Conservation (phyloP, 1,140 invertebrate species). For the Megathymus violae region DNA sequence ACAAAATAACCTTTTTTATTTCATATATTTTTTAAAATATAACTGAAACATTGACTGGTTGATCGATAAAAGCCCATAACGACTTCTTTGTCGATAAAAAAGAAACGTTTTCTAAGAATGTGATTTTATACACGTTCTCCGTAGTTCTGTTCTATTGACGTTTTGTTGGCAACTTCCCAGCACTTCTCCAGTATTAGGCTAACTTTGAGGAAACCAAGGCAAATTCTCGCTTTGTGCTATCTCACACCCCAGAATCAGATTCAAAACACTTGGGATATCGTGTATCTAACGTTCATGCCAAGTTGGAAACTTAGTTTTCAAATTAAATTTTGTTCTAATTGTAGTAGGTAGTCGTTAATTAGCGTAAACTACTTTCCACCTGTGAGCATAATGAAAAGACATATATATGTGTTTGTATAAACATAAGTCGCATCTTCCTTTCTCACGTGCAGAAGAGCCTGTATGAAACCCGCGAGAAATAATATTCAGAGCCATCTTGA, state of each 20-base stretch:
- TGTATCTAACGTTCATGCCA: neutral
- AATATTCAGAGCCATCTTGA: too few relatives aligned
- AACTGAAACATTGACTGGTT: too few relatives aligned
- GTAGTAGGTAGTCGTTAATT: neutral
- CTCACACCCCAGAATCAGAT: constrained; percentile 9
- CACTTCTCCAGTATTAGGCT: constrained; percentile 10
- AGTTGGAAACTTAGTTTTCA: constrained; percentile 1
- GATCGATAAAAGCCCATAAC: too few relatives aligned
- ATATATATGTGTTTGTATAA: too few relatives aligned
- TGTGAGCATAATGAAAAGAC: neutral
- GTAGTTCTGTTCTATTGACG: constrained; percentile 6
- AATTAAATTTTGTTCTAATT: neutral
- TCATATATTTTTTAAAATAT: too few relatives aligned
- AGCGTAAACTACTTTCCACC: neutral
- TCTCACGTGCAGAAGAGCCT: too few relatives aligned
- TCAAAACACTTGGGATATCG: constrained; percentile 4
- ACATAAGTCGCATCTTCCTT: too few relatives aligned
- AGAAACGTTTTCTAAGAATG: neutral
- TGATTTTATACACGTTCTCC: neutral
- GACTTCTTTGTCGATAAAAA: constrained; percentile 8
- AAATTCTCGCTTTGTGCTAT: constrained; percentile 9
- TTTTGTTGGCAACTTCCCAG: constrained; percentile 10
- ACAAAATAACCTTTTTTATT: too few relatives aligned
- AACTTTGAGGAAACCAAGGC: constrained; percentile 16
- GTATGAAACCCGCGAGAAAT: too few relatives aligned